Conservation (phyloP, 2,797 vertebrate species). For the Darevskia nairensis region DNA sequence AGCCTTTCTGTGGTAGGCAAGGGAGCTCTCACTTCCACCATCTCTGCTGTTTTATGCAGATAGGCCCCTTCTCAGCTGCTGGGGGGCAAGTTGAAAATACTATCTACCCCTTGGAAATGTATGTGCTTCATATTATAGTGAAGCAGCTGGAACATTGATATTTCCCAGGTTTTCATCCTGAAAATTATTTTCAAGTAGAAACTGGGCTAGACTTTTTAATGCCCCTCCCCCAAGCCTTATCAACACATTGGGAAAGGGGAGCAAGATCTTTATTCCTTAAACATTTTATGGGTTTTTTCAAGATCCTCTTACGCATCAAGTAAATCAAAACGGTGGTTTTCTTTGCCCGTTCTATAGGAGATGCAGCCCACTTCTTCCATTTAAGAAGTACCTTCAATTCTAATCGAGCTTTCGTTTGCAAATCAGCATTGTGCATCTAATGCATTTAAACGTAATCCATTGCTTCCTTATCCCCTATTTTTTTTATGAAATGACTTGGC, state of each 20-base stretch:
- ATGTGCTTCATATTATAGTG: neutral
- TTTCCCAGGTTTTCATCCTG: neutral
- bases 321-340: neutral
- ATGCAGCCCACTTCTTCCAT: neutral
- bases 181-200: neutral
- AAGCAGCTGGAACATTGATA: neutral
- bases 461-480: slow-evolving; percentile 46
- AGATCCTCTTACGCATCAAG: neutral
- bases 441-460: slow-evolving; percentile 24
- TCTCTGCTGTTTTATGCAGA: neutral
- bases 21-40: neutral
- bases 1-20: neutral
- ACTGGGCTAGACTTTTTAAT: too few species aligned
- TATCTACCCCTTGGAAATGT: neutral
- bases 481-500: slow-evolving; percentile 64
- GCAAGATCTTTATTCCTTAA: neutral
- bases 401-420: neutral
- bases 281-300: neutral
- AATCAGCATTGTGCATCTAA: neutral
- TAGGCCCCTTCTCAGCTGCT: neutral
- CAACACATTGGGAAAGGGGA: neutral
- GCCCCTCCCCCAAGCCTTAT: neutral
- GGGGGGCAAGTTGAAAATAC: neutral
- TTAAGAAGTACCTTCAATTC: neutral
- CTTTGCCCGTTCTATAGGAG: neutral